Conservation (phyloP, 2,113 vertebrate species). For the Pluvialis apricaria region DNA sequence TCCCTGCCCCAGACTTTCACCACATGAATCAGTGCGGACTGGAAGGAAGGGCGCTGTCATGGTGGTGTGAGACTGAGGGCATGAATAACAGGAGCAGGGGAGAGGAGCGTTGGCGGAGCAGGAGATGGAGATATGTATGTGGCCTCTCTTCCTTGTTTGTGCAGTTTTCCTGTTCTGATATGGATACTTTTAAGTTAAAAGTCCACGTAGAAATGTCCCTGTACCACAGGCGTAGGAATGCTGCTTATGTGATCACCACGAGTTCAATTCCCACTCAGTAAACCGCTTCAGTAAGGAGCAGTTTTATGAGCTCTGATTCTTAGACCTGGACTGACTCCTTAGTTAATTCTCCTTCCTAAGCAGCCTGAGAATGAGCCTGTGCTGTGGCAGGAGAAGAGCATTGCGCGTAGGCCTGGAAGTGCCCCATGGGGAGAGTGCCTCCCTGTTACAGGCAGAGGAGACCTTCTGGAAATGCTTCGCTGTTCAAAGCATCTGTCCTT, state of each 20-base stretch:
- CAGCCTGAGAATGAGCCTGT: neutral
- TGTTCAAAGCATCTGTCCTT: neutral
- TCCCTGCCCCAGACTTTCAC: neutral
- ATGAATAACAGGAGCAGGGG: neutral
- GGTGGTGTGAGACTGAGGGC: neutral
- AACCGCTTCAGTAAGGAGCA: neutral
- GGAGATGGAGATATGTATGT: neutral
- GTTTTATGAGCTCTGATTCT: neutral
- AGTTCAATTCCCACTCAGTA: neutral
- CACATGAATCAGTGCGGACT: fast-evolving
- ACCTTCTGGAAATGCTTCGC: neutral
- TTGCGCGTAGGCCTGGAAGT: neutral
- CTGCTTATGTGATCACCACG: neutral
- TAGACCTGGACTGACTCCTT: neutral
- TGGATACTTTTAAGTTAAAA: neutral
- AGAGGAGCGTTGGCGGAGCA: neutral
- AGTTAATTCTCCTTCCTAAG: neutral
- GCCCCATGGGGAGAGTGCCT: neutral
- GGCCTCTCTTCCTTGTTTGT: neutral
- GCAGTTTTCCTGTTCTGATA: neutral
- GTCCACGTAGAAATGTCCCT: neutral
- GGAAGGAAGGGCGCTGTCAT: neutral
- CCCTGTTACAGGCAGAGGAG: neutral
- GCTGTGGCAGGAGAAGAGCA: neutral
- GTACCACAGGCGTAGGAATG: neutral